Base-by-base conservation (phyloP, 2,113 vertebrate genomes). In the Recurvirostra avosetta region DNA sequence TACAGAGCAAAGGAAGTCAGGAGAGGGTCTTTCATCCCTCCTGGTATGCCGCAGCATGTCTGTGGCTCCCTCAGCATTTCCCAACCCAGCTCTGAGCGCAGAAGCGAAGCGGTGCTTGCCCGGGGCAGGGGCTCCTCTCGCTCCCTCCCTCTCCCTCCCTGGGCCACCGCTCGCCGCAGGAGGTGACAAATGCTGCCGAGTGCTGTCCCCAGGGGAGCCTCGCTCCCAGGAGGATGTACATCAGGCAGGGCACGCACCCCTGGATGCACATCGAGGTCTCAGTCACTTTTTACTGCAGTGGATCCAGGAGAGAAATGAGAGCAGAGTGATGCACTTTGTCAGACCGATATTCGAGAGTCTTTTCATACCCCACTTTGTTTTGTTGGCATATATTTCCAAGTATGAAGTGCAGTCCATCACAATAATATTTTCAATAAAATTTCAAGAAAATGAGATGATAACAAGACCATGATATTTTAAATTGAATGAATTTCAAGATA, bases 401-500 rank as follows among this genome's bases (percentile, higher is more conserved):
- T 96, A 94, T 9, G 30, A 96, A 97, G 97, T 73, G 79, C 95
- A 97, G 97, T 97, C 97, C 95, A 97, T 98, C 97, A 97, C 97
- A 96, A 92, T 96, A 97, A 97, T 97, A 98, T 98, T 98, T 98
- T 98, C 98, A 98, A 98, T 98, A 98, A 98, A 98, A 97, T 98
- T 97, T 98, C 98, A 97, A 95, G 97, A 98, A 98, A 98, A 98
- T 98, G 98, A 98, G 97, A 98, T 98, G 98, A 99, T 99, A 99
- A 99, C 98, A 98, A 98, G 97, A 98, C 97, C 98, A 98, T 98
- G 98, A 97, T 98, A 98, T 99, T 99, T 99, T 98, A 99, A 99
- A 99, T 99, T 99, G 99, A 99, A 99, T 99, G 98, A 98, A 99
- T 98, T 98, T 98, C 98, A 99, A 98, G 98, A 99, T 99, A 99